phyloP scores from a whole-genome alignment of 2,797 vertebrate genomes.

The Gymnodraco acuticeps region DNA sequence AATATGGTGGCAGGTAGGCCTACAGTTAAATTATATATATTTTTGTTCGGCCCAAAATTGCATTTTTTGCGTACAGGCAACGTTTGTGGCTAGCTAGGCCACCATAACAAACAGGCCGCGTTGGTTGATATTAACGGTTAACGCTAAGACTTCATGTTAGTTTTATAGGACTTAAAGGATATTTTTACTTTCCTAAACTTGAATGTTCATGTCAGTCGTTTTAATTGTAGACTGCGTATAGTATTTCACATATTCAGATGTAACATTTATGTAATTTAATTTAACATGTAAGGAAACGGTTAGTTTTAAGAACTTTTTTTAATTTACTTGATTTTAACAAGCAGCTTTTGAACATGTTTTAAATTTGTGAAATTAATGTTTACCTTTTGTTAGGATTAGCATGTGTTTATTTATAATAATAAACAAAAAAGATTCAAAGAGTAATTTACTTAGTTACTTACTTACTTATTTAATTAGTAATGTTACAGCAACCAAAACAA shows the following conservation, averaged over 20 bases:
- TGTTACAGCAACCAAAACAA: not conserved
- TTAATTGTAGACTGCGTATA: not conserved
- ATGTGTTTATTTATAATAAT: not conserved
- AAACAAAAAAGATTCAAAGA: too few species aligned
- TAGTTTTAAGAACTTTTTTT: not conserved
- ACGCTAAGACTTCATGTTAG: not conserved
- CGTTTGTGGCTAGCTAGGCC: not conserved
- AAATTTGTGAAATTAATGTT: not conserved
- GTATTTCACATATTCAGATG: not conserved
- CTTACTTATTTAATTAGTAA: not conserved
- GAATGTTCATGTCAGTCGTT: not conserved
- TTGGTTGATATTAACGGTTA: too few species aligned
- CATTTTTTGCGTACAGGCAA: not conserved
- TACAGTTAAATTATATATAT: not conserved
- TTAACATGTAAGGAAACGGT: not conserved
- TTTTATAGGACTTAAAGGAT: not conserved
- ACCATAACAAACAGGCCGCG: too few species aligned
- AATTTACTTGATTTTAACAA: not conserved
- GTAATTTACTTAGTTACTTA: not conserved
- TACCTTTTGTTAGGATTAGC: not conserved
- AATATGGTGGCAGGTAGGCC: constrained; percentile 67
- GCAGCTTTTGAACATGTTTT: not conserved
- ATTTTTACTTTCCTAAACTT: not conserved
- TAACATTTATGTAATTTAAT: not conserved
- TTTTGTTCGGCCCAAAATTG: not conserved